A percentile compares a stretch with the other conserved stretches of the same genome.
Conservation (phyloP, 1,140 invertebrate species). For the Belonocnema kinseyi region DNA sequence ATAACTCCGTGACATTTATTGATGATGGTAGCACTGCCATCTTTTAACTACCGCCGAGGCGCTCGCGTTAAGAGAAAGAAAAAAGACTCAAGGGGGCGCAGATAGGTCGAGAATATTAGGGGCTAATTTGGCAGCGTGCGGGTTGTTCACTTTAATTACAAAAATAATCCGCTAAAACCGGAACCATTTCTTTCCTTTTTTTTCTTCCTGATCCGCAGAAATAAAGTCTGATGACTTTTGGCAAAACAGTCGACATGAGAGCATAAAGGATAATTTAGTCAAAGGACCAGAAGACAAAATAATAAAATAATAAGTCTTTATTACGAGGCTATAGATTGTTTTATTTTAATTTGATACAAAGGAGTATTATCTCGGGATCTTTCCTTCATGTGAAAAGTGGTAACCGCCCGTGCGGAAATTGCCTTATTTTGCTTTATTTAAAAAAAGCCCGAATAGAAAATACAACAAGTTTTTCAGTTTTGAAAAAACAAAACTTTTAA, state of each 20-base stretch:
- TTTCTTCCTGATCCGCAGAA: not conserved
- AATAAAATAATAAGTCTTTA: too few species aligned
- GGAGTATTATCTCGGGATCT: too few species aligned
- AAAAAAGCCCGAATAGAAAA: too few species aligned
- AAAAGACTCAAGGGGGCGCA: conserved; percentile 42
- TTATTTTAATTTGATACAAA: too few species aligned
- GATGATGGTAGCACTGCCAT: conserved; percentile 73
- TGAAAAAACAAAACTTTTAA: too few species aligned
- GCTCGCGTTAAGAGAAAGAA: conserved; percentile 49
- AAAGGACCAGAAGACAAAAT: too few species aligned
- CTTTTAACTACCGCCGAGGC: conserved; percentile 65
- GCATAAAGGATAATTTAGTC: too few species aligned
- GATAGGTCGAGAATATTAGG: conserved; percentile 63
- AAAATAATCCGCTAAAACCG: conserved; percentile 65
- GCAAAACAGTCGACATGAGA: not conserved
- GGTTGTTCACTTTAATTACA: conserved; percentile 73
- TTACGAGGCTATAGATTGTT: too few species aligned
- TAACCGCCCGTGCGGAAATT: too few species aligned
- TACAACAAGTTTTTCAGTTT: too few species aligned
- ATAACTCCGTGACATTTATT: conserved; percentile 72
- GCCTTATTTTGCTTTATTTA: too few species aligned
- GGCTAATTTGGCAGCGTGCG: conserved; percentile 72
- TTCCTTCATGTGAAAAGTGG: too few species aligned
- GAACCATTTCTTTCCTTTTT: not conserved
- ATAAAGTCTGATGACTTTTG: conserved; percentile 1